A percentile compares a stretch with the other conserved stretches of the same genome.
Evolutionary conservation across 2,113 vertebrate genomes (phyloP).

Genomic region (Telmatochromis sp.): DNA sequence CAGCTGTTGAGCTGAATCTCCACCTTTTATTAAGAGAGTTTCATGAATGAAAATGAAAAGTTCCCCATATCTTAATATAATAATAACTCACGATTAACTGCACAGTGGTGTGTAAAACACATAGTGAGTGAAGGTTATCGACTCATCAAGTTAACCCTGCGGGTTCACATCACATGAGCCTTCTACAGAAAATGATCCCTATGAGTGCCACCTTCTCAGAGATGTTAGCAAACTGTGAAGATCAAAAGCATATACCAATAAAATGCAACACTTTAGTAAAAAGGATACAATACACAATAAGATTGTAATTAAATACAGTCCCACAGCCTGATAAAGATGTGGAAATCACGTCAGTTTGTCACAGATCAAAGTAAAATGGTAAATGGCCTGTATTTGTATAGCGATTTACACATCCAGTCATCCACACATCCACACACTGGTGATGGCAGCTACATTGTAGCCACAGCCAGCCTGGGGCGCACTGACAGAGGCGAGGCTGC

Average conservation of each 20-base stretch:
- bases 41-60: background rate
- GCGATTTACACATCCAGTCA: fast-evolving
- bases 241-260: background rate
- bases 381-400: fast-evolving
- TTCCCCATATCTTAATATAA: background rate
- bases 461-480: background rate
- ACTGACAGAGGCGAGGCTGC: background rate
- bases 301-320: background rate
- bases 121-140: background rate
- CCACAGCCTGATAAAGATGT: background rate
- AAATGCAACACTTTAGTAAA: background rate
- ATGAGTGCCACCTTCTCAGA: background rate
- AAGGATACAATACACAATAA: background rate
- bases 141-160: background rate
- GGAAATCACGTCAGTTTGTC: background rate
- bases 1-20: background rate
- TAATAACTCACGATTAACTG: background rate
- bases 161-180: background rate
- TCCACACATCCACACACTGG: fast-evolving
- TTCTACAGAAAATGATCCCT: background rate
- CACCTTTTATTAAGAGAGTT: background rate
- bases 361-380: background rate
- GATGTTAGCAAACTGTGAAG: background rate
- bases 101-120: background rate
- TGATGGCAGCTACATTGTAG: background rate